These are phyloP conservation scores for Scolopax rusticola DNA, from an alignment of 2,797 vertebrate species.

Conservation along the genomic window DNA sequence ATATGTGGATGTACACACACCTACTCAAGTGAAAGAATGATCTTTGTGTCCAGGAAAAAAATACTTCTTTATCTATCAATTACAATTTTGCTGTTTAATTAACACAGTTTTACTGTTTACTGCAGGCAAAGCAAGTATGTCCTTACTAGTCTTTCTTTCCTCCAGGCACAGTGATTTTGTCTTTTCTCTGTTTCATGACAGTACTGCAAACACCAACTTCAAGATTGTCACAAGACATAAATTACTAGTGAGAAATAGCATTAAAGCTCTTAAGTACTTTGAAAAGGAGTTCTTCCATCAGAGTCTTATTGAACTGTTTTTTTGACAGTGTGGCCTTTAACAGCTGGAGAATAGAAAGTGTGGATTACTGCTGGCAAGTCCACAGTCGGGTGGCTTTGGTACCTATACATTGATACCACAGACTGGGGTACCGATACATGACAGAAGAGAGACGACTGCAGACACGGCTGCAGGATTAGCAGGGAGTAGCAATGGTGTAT, in stretches of 20 bases:
- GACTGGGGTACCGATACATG: background rate
- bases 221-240: conserved; percentile 58
- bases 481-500: background rate
- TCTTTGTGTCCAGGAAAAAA: background rate
- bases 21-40: background rate
- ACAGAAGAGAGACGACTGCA: background rate
- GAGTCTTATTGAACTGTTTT: background rate
- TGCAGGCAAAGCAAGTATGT: background rate
- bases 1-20: background rate
- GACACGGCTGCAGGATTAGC: background rate
- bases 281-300: conserved; percentile 55
- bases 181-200: background rate
- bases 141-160: background rate
- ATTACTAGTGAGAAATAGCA: conserved; percentile 67
- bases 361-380: background rate
- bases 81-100: background rate
- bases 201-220: conserved; percentile 41
- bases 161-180: background rate
- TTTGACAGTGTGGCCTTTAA: background rate
- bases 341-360: conserved; percentile 7
- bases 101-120: background rate
- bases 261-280: conserved; percentile 58
- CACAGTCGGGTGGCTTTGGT: background rate
- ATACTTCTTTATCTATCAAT: background rate
- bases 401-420: no score